Evolutionary conservation across 2,797 vertebrate species (phyloP).

Genomic region (Lates japonicus): DNA sequence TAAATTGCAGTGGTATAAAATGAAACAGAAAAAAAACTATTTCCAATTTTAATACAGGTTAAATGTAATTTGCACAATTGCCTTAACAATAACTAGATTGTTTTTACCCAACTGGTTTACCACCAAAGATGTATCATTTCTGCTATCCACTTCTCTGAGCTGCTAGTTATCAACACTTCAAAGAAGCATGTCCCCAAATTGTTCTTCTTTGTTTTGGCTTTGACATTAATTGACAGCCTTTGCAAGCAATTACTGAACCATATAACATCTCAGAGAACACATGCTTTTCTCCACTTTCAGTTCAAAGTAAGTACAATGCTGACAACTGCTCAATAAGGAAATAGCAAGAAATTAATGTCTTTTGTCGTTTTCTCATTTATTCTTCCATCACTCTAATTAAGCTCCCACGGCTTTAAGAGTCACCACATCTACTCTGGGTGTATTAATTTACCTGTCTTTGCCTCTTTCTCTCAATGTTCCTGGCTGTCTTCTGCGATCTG

Average conservation of each 20-base stretch:
- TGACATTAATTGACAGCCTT: constrained; percentile 65
- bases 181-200: constrained; percentile 34
- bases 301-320: constrained; percentile 39
- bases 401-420: constrained; percentile 35
- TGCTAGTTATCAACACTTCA: constrained; percentile 23
- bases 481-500: constrained; percentile 43
- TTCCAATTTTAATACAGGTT: neutral
- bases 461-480: constrained; percentile 21
- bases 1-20: neutral
- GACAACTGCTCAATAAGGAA: constrained; percentile 39
- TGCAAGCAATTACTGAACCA: constrained; percentile 48
- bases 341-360: constrained; percentile 33
- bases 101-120: constrained; percentile 5
- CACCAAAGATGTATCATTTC: constrained; percentile 16
- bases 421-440: constrained; percentile 14
- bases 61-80: constrained; percentile 4
- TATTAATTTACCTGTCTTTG: constrained; percentile 48
- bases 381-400: constrained; percentile 50
- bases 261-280: constrained; percentile 43
- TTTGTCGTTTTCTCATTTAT: constrained; percentile 47
- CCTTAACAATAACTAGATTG: neutral
- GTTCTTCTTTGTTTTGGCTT: constrained; percentile 43
- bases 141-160: neutral
- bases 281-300: constrained; percentile 38
- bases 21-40: neutral